phyloP scores from a whole-genome alignment of 2,888 invertebrate species.

The Erpobdella octoculata region DNA sequence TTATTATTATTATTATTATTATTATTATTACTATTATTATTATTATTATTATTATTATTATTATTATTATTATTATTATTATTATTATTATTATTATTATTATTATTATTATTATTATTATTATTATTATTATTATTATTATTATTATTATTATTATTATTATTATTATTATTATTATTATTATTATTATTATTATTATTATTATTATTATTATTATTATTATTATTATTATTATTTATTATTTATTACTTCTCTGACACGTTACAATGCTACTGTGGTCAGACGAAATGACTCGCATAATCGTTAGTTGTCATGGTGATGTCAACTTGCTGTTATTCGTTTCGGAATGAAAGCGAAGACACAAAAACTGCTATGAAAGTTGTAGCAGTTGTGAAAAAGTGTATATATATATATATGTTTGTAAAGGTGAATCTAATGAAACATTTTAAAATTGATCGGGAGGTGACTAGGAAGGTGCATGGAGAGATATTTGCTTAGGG shows the following conservation, averaged over 20 bases:
- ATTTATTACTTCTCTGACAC: too few species aligned
- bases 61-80: not conserved
- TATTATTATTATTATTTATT: not conserved
- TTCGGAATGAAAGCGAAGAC: too few species aligned
- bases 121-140: not conserved
- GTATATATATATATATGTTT: too few species aligned
- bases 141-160: not conserved
- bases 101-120: not conserved
- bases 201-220: not conserved
- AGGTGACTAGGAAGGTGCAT: too few species aligned
- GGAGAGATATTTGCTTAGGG: too few species aligned
- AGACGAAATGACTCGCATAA: not conserved
- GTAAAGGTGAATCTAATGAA: too few species aligned
- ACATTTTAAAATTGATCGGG: too few species aligned
- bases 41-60: not conserved
- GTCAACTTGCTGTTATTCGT: too few species aligned
- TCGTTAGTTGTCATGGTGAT: too few species aligned
- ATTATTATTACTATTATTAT: not conserved
- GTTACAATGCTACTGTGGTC: too few species aligned
- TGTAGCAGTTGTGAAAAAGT: too few species aligned
- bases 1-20: not conserved
- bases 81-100: not conserved
- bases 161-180: not conserved
- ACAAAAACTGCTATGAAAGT: too few species aligned
- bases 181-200: not conserved